phyloP scores from a whole-genome alignment of 2,888 invertebrate genomes.

The Drosophila mulleri region DNA sequence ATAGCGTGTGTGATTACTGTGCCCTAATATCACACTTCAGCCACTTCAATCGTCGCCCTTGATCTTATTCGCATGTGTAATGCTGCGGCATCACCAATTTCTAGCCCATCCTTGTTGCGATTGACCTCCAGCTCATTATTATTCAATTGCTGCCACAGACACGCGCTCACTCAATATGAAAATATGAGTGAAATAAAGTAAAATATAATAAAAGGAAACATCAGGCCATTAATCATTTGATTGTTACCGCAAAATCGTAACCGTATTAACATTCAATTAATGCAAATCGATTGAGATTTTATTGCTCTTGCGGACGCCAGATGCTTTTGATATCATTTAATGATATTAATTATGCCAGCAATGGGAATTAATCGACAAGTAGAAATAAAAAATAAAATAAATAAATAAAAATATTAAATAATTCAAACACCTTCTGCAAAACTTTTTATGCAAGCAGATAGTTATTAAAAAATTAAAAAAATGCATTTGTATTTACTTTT shows the following conservation, averaged over 20 bases:
- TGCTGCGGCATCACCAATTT: constrained; percentile 10
- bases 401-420: not conserved
- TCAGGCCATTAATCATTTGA: constrained; percentile 70
- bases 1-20: constrained; percentile 25
- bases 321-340: constrained; percentile 40
- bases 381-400: not conserved
- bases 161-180: not conserved
- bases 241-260: constrained; percentile 63
- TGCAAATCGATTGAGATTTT: constrained; percentile 47
- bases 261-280: constrained; percentile 77
- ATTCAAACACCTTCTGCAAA: not conserved
- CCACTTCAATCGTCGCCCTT: constrained; percentile 40
- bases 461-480: not conserved
- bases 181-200: not conserved
- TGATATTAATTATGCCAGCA: constrained; percentile 41
- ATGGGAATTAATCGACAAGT: constrained; percentile 5
- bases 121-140: constrained; percentile 35
- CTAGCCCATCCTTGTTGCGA: not conserved
- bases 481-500: not conserved
- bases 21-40: constrained; percentile 19
- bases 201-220: not conserved
- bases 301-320: constrained; percentile 37
- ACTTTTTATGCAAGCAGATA: not conserved
- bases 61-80: constrained; percentile 30
- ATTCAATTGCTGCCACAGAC: constrained; percentile 30